Evolutionary conservation across 53 echinoderm and acorn worm species (phyloP).

Genomic region (Henricia sp.): DNA sequence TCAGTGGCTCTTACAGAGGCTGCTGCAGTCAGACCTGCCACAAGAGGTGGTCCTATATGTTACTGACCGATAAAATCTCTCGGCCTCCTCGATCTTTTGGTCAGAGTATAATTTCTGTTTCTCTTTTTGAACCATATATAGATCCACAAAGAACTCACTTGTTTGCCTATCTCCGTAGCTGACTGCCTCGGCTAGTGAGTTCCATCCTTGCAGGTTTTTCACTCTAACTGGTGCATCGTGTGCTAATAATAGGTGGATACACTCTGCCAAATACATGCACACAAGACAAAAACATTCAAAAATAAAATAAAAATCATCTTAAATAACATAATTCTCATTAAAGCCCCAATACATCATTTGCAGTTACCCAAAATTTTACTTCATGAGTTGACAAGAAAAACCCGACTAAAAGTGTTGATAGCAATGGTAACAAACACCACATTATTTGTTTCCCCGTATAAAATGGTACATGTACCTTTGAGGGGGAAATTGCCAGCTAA

Average conservation of each 20-base stretch:
- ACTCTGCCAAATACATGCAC: conserved; percentile 69
- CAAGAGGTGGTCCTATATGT: not conserved
- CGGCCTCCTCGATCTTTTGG: no score
- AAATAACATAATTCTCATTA: not conserved
- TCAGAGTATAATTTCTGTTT: not conserved
- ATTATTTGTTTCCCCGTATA: no score
- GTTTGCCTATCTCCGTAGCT: conserved; percentile 92
- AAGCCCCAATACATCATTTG: not conserved
- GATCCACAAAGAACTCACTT: conserved; percentile 77
- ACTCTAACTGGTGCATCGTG: conserved; percentile 96
- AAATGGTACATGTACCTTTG: no score
- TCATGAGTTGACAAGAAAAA: not conserved
- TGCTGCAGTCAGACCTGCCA: not conserved
- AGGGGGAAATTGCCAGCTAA: no score
- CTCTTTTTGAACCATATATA: not conserved
- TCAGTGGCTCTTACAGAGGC: no score
- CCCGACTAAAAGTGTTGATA: not conserved
- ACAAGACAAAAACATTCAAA: not conserved
- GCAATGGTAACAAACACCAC: not conserved
- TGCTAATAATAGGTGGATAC: conserved; percentile 90
- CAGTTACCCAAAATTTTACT: not conserved
- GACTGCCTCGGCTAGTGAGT: conserved; percentile 89
- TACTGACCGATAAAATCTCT: not conserved
- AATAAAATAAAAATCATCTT: not conserved
- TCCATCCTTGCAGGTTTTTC: conserved; percentile 93